These are phyloP conservation scores for Sipha maydis DNA, from an alignment of 2,888 invertebrate species.

Conservation along the genomic window DNA sequence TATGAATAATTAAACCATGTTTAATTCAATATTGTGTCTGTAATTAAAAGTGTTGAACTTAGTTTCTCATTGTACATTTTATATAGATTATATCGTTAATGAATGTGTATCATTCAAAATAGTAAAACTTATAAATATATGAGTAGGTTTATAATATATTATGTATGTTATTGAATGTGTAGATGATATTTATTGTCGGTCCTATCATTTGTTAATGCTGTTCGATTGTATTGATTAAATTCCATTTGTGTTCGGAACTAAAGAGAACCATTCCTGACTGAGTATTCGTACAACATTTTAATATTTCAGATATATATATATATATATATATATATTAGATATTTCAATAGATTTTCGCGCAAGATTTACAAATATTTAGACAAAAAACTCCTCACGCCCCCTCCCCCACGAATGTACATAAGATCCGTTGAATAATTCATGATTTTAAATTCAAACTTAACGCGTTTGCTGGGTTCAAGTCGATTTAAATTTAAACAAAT, in stretches of 20 bases:
- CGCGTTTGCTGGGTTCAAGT: neutral
- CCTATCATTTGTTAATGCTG: neutral
- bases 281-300: neutral
- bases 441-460: constrained; percentile 34
- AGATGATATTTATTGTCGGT: neutral
- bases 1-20: no score
- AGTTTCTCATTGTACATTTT: no score
- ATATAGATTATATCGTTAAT: no score
- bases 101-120: neutral
- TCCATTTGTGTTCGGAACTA: neutral
- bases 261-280: neutral
- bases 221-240: neutral
- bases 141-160: neutral
- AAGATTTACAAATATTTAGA: neutral
- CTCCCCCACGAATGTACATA: no score
- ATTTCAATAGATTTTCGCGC: constrained; percentile 1
- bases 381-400: neutral
- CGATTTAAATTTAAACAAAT: constrained; percentile 19
- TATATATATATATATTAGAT: no score
- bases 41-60: no score
- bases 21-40: no score
- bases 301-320: constrained; percentile 7
- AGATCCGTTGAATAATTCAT: constrained; percentile 16
- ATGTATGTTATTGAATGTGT: neutral
- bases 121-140: neutral